These are phyloP conservation scores for Caenorhabditis sp. DNA, from an alignment of 2,888 invertebrate species.

Conservation along the genomic window DNA sequence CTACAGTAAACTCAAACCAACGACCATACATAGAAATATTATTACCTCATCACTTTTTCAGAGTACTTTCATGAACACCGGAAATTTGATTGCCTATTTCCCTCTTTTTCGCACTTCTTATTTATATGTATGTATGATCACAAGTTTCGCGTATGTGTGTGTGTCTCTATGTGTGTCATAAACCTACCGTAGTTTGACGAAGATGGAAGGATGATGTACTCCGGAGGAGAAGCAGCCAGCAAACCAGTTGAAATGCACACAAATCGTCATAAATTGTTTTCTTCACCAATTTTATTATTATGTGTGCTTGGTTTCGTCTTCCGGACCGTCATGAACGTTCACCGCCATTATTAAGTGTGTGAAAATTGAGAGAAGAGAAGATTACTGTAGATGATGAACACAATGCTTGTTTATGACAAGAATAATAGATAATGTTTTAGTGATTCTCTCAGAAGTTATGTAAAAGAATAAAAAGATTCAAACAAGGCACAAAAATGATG, in stretches of 20 bases:
- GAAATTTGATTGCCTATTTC: too few relatives aligned
- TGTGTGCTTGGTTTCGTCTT: not conserved
- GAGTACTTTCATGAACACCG: too few relatives aligned
- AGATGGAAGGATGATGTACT: slow-evolving; percentile 15
- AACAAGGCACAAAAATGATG: too few relatives aligned
- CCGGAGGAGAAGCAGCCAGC: too few relatives aligned
- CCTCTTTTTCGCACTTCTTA: not conserved
- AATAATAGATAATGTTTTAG: not conserved
- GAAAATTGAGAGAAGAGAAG: not conserved
- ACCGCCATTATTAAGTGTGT: not conserved
- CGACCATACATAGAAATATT: too few relatives aligned
- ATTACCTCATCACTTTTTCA: too few relatives aligned
- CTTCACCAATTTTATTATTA: slow-evolving; percentile 31
- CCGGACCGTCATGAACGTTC: not conserved
- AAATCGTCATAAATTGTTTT: slow-evolving; percentile 40
- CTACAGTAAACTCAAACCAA: too few relatives aligned
- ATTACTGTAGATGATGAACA: not conserved
- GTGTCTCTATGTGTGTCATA: slow-evolving; percentile 16
- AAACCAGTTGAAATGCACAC: slow-evolving; percentile 15
- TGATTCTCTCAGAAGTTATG: not conserved
- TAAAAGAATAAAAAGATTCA: too few relatives aligned
- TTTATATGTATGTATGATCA: not conserved
- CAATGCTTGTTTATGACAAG: not conserved
- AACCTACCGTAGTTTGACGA: slow-evolving; percentile 42
- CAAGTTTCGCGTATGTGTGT: not conserved